Conservation (phyloP, 2,888 invertebrate genomes). For the Notodonta ziczac region DNA sequence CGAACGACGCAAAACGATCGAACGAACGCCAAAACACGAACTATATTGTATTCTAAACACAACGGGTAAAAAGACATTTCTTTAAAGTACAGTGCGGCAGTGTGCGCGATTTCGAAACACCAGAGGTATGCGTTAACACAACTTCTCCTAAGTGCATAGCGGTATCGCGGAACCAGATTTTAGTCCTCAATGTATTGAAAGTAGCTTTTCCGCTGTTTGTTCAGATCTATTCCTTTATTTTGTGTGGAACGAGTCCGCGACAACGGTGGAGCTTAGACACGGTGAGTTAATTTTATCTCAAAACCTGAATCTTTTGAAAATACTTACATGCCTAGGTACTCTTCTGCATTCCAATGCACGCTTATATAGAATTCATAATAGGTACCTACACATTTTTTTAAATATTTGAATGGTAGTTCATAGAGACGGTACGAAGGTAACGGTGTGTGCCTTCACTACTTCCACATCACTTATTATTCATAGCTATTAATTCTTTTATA, state of each 20-base stretch:
- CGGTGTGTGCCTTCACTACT: neutral
- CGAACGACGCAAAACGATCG: slow-evolving; percentile 77
- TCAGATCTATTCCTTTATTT: slow-evolving; percentile 33
- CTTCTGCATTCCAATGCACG: neutral
- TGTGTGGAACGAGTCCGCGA: slow-evolving; percentile 35
- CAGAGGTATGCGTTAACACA: slow-evolving; percentile 42
- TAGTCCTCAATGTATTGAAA: slow-evolving; percentile 56
- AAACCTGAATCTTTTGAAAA: neutral
- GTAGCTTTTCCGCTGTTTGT: slow-evolving; percentile 57
- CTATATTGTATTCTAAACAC: slow-evolving; percentile 47
- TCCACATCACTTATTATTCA: neutral
- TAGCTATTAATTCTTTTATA: slow-evolving; percentile 11
- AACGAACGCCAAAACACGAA: slow-evolving; percentile 74
- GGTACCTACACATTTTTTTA: too few relatives aligned
- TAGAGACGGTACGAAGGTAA: neutral
- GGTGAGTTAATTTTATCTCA: slow-evolving; percentile 40
- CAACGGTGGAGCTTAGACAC: slow-evolving; percentile 36
- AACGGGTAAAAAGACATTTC: slow-evolving; percentile 36
- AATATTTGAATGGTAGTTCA: neutral
- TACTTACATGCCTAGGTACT: neutral
- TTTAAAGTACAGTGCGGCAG: slow-evolving; percentile 40
- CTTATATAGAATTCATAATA: neutral
- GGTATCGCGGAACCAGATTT: slow-evolving; percentile 71
- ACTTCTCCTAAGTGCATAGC: slow-evolving; percentile 62
- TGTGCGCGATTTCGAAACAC: slow-evolving; percentile 40